Evolutionary conservation across 2,113 vertebrate species (phyloP).

Genomic region (Arizona elegans): DNA sequence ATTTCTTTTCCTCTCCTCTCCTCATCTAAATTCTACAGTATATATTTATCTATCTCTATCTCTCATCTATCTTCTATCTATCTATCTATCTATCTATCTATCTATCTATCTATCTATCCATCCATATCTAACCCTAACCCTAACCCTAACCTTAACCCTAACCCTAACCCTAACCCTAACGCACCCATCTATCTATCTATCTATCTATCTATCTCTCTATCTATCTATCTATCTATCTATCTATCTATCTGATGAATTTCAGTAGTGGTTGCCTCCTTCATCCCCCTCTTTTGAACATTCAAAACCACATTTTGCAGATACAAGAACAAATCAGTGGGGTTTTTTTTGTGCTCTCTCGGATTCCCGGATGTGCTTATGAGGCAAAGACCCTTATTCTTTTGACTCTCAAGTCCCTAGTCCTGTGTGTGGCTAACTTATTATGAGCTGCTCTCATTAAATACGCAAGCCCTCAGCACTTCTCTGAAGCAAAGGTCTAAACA

Average conservation of each 20-base stretch:
- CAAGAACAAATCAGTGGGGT: neutral
- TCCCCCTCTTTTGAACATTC: neutral
- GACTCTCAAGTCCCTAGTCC: constrained; percentile 2
- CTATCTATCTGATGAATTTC: neutral
- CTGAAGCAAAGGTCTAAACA: constrained; percentile 24
- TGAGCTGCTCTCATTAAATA: neutral
- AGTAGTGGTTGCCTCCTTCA: neutral
- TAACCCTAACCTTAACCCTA: no score
- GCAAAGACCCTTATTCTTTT: constrained; percentile 43
- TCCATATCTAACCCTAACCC: no score
- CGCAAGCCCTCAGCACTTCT: neutral
- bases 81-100: no score
- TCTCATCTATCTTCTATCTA: no score
- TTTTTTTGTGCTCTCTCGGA: neutral
- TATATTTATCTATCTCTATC: no score
- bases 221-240: neutral
- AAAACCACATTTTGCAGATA: neutral
- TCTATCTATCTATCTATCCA: no score
- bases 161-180: no score
- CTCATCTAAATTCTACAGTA: no score
- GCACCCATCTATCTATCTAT: no score
- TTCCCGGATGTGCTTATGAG: neutral
- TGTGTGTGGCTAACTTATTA: constrained; percentile 28
- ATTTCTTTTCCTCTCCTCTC: no score
- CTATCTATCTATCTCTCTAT: no score